phyloP scores from a whole-genome alignment of 2,888 invertebrate species.

The Chaitophorus viminalis region DNA sequence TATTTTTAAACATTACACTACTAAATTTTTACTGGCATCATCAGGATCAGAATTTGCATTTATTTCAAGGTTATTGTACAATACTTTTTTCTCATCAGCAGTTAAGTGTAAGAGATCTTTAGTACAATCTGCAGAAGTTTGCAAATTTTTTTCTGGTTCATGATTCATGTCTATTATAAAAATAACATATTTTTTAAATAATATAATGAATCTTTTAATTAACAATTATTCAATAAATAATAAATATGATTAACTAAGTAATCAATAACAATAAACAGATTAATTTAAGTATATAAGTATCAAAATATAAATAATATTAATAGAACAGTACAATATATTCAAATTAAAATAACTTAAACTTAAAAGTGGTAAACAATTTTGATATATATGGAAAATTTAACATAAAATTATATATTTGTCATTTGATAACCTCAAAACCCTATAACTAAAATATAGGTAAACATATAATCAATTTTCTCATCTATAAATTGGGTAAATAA shows the following conservation, averaged over 20 bases:
- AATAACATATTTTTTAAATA: background rate
- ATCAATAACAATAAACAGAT: background rate
- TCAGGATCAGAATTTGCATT: slow-evolving; percentile 65
- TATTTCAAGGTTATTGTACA: slow-evolving; percentile 67
- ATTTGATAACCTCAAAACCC: too few relatives aligned
- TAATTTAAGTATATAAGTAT: background rate
- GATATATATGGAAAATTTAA: too few relatives aligned
- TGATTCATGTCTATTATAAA: slow-evolving; percentile 45
- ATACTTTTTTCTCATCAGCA: slow-evolving; percentile 67
- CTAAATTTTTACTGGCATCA: slow-evolving; percentile 22
- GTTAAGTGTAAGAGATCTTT: slow-evolving; percentile 67
- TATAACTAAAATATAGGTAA: too few relatives aligned
- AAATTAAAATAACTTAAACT: too few relatives aligned
- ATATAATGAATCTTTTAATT: background rate
- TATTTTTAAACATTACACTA: background rate
- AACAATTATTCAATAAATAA: too few relatives aligned
- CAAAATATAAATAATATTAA: background rate
- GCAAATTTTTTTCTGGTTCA: slow-evolving; percentile 65
- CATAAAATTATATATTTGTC: too few relatives aligned
- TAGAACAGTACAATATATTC: background rate
- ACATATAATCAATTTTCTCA: too few relatives aligned
- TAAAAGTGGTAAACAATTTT: too few relatives aligned
- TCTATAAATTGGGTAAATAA: too few relatives aligned
- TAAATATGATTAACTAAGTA: too few relatives aligned
- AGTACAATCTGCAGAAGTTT: slow-evolving; percentile 67